Percentiles rank a stretch among this genome's conserved stretches.
Evolutionary conservation across 2,888 invertebrate species (phyloP).

Genomic region (Cheilosia vulpina): DNA sequence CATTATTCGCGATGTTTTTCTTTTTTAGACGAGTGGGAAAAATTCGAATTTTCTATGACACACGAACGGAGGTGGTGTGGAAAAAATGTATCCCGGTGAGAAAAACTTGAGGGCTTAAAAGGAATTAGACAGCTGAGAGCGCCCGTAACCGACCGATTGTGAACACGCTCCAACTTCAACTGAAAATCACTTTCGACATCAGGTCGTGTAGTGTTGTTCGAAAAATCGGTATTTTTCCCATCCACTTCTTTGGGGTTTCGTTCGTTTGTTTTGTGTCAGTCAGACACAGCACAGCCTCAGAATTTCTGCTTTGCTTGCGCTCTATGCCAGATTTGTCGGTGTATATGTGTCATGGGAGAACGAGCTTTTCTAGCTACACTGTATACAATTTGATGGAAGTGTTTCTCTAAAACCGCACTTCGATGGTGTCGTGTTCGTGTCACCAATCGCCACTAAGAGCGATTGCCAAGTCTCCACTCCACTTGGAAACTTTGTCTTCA

Average conservation of each 20-base stretch:
- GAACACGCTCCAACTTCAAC: slow-evolving; percentile 79
- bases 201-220: slow-evolving; percentile 60
- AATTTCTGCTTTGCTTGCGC: neutral
- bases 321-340: neutral
- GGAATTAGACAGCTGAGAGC: slow-evolving; percentile 66
- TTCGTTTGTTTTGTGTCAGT: slow-evolving; percentile 64
- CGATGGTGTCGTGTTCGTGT: neutral
- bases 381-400: neutral
- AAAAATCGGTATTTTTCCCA: slow-evolving; percentile 29
- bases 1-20: slow-evolving; percentile 5
- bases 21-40: neutral
- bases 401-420: slow-evolving; percentile 27
- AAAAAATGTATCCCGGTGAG: slow-evolving; percentile 64
- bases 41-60: slow-evolving; percentile 8
- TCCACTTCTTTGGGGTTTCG: slow-evolving; percentile 24
- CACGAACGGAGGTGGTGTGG: slow-evolving; percentile 19
- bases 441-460: neutral
- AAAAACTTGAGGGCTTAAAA: slow-evolving; percentile 39
- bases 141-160: slow-evolving; percentile 77
- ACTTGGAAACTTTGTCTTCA: no score
- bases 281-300: slow-evolving; percentile 8
- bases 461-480: neutral
- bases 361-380: slow-evolving; percentile 18
- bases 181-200: slow-evolving; percentile 76
- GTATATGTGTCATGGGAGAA: slow-evolving; percentile 24